A percentile compares a stretch with the other conserved stretches of the same genome.
phyloP scores from a whole-genome alignment of 2,797 vertebrate genomes.

The Sorex maritimensis region DNA sequence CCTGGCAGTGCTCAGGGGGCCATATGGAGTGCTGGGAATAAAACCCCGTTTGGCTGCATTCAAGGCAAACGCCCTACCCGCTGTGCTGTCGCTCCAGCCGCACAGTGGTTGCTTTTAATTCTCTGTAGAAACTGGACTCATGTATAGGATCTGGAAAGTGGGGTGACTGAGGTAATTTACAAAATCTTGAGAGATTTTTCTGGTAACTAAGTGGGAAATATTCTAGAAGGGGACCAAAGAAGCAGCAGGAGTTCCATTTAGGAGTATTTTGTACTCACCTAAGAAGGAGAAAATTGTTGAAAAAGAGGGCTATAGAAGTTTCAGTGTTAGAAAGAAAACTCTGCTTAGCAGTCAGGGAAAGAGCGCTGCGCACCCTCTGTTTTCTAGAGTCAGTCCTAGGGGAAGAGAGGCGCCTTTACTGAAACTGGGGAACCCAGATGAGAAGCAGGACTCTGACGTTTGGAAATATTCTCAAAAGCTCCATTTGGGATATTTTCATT shows the following conservation, averaged over 20 bases:
- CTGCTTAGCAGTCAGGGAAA: too few relatives aligned
- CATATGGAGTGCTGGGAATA: too few relatives aligned
- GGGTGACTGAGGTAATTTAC: neutral
- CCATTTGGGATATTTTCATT: neutral
- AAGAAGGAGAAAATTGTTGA: neutral
- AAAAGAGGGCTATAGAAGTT: neutral
- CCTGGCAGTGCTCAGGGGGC: too few relatives aligned
- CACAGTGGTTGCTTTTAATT: neutral
- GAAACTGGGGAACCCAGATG: neutral
- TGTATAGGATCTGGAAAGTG: neutral
- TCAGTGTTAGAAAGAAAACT: too few relatives aligned
- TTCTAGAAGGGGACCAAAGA: neutral
- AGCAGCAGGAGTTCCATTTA: neutral
- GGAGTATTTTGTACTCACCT: neutral
- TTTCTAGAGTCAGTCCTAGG: neutral
- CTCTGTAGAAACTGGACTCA: neutral
- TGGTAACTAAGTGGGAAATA: neutral
- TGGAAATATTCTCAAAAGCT: neutral
- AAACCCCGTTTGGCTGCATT: too few relatives aligned
- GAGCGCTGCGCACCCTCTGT: too few relatives aligned
- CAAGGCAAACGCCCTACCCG: too few relatives aligned
- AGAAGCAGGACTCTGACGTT: too few relatives aligned
- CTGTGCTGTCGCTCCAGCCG: too few relatives aligned
- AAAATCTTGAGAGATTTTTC: neutral
- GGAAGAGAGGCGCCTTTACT: rapidly evolving